Conservation (phyloP, 2,888 invertebrate genomes). For the Leucophenga maculata region DNA sequence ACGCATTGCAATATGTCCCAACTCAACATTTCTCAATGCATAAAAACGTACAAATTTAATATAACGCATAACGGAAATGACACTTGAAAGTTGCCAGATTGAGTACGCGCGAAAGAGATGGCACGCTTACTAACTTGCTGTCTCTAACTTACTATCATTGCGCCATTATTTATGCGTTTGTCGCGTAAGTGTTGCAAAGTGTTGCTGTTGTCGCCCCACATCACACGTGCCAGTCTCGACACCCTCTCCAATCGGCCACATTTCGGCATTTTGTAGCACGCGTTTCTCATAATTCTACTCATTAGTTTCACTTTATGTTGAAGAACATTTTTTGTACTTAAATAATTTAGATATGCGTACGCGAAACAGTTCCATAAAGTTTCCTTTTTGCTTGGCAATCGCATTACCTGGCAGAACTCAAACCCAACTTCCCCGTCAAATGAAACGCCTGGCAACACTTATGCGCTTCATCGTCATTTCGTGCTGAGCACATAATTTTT, state of each 20-base stretch:
- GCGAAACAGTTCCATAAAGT: no score
- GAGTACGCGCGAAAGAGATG: no score
- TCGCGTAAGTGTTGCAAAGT: no score
- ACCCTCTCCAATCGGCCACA: neutral
- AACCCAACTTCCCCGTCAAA: neutral
- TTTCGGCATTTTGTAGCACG: constrained; percentile 1
- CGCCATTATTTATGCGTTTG: no score
- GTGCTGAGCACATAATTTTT: neutral
- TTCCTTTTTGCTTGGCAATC: neutral
- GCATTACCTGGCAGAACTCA: neutral
- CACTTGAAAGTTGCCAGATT: no score
- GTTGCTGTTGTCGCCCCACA: no score
- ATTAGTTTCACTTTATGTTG: constrained; percentile 9
- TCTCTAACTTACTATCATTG: no score
- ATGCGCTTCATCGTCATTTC: neutral
- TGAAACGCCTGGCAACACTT: neutral
- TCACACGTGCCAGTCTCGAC: neutral
- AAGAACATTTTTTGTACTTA: neutral
- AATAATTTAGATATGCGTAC: constrained; percentile 12
- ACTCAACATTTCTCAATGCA: no score
- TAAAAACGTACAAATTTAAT: no score
- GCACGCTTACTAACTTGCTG: no score
- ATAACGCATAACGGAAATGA: no score
- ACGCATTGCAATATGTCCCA: no score
- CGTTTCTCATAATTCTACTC: constrained; percentile 10